Base-by-base conservation (phyloP, 2,797 vertebrate species). In the Orestias chungarensis region DNA sequence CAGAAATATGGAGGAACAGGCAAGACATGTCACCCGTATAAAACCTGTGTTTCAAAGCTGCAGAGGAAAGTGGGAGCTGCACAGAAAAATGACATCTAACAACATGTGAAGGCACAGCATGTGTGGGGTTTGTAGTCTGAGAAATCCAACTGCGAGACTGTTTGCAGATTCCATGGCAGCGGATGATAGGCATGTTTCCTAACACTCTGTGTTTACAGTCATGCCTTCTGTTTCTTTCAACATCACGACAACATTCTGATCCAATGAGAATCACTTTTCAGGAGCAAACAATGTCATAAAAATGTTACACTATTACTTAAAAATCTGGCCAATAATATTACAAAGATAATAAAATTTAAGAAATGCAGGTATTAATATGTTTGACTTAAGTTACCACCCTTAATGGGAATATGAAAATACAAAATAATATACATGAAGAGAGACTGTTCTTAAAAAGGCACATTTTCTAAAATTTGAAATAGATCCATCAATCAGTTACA, bases 1-100 rank as follows among this genome's bases (percentile, higher is more conserved):
- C 82, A 88, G 86, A 89, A 90, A 91, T 89, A 88, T 86, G 82
- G 84, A 89, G 70, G 85, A 67, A 87, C 73, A 79, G 76, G 72
- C 61, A 42, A 76, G 74, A 86, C 86, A 87, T 89, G 85, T 92
- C 87, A 88, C 86, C 79, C 79, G 78, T 75, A 88, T 89, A 68
- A 90, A 89, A 90, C 89, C 88, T 84, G 65, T 78, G 79, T 84
- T 66, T 69, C 43, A 62, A 76, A 78, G 81, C 82, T 83, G 80
- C 82, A 47, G 84, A 83, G 74, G 80, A 75, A 69, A 70, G 73
- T 35, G 44, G 68, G 71, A 70, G 78, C 69, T 43, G 64, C 81
- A 75, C 70, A 52, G 71, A 87, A 76, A 71, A 85, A 82, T 84
- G 20, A 66, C 15, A 74, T 73, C 43, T 54, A 78, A 42, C 71